Conservation (phyloP, 1,140 invertebrate species). For the Drosophila grimshawi region DNA sequence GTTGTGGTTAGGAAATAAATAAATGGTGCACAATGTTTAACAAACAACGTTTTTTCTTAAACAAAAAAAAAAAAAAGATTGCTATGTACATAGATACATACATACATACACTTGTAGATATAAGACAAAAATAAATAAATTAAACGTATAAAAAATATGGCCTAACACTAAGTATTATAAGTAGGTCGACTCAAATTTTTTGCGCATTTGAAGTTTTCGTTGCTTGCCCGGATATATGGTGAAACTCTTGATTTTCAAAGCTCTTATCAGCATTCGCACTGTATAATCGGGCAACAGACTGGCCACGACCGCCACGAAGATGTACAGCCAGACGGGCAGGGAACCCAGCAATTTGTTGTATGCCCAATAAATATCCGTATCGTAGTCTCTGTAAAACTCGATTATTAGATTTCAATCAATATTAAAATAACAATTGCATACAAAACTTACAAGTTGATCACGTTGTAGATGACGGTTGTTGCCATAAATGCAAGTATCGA, state of each 20-base stretch:
- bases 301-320: slow-evolving; percentile 85
- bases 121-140: slow-evolving; percentile 72
- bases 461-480: slow-evolving; percentile 87
- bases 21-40: slow-evolving; percentile 13
- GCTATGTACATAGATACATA: slow-evolving; percentile 31
- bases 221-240: slow-evolving; percentile 74
- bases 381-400: slow-evolving; percentile 84
- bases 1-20: not conserved
- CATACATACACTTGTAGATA: slow-evolving; percentile 26
- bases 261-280: slow-evolving; percentile 68
- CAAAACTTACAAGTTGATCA: slow-evolving; percentile 86
- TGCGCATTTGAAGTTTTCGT: slow-evolving; percentile 64
- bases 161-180: slow-evolving; percentile 48
- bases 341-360: slow-evolving; percentile 87
- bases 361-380: slow-evolving; percentile 87
- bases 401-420: not conserved
- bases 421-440: slow-evolving; percentile 1
- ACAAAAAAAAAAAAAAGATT: slow-evolving; percentile 44
- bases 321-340: slow-evolving; percentile 87
- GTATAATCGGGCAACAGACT: slow-evolving; percentile 87
- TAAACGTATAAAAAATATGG: slow-evolving; percentile 37
- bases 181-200: slow-evolving; percentile 68
- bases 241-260: slow-evolving; percentile 64
- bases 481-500: slow-evolving; percentile 87
- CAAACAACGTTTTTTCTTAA: slow-evolving; percentile 52